Evolutionary conservation across 1,140 invertebrate species (phyloP), one percentile per base, ranked within the genome.

Genomic region (Drosophila azteca): DNA sequence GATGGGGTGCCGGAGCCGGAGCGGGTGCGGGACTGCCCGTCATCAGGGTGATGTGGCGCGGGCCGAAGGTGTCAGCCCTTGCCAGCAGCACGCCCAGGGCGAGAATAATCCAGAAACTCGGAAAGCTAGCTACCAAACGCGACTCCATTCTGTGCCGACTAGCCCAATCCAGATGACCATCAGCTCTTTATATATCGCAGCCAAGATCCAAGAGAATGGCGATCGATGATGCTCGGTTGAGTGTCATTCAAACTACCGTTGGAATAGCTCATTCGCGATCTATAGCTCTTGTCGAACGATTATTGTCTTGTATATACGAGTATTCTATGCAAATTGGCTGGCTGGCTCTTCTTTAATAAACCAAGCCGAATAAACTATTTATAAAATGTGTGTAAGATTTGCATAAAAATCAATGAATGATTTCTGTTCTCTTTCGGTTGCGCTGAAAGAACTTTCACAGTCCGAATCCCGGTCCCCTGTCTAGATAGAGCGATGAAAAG

Each of bases 401-500:
- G 61, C 71, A 75, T 75, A 66, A 59, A 66, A 75, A 39, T 75
- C 43, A 75, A 66, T 75, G 71, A 75, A 74, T 64, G 71, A 49
- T 9, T 49, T 49, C 15, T 11, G 20, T 22, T 17, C 31, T 39
- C 35, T 17, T 3, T 11, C 31, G 51, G 5, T 2, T 41, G 31
- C 9, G 31, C 9, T 53, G 31, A 53, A 61, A 55, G 69, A 51
- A 73, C 69, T 73, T 73, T 73, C 70, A 73, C 70, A 51, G 39
- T n/a, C 24, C 39, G 17, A 22, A n/a, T 35, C 66, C 39, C 24
- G 29, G 17, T 20, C 17, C 22, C 3, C 49, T 24, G 9, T 43
- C 64, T 51, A 7, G 45, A 35, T 74, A 22, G 44, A 41, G 31
- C 41, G 13, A 53, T 74, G 49, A 75, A 74, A 75, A 75, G 71